Conservation (phyloP, 2,113 vertebrate genomes). For the Tetrax tetrax region DNA sequence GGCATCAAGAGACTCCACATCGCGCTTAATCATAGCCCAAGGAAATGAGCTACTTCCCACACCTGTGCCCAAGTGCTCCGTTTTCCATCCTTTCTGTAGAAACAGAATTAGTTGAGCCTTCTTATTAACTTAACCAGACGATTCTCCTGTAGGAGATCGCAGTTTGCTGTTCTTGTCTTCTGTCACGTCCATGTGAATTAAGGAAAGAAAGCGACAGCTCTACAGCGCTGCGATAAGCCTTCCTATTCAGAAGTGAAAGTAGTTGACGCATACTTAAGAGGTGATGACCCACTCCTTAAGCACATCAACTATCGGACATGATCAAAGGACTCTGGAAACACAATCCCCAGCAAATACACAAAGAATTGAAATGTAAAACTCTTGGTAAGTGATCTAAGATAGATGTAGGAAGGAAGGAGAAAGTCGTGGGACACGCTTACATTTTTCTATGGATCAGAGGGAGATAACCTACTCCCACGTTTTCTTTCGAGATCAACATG, state of each 20-base stretch:
- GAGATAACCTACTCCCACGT: accelerated
- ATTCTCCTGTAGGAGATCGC: neutral
- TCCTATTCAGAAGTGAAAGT: accelerated
- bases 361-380: neutral
- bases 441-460: accelerated
- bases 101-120: neutral
- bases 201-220: neutral
- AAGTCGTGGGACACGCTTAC: accelerated
- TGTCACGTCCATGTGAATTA: neutral
- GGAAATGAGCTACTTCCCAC: neutral
- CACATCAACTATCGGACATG: neutral
- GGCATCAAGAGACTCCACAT: neutral
- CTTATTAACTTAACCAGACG: neutral
- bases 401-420: neutral
- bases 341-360: neutral
- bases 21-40: neutral
- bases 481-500: accelerated
- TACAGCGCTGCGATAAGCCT: neutral
- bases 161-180: neutral
- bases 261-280: neutral
- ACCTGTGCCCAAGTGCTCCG: accelerated
- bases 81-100: neutral
- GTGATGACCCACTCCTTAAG: neutral
- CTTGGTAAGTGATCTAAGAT: neutral
- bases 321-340: neutral